Conservation (phyloP, 2,797 vertebrate species). For the Aphelocoma californica region DNA sequence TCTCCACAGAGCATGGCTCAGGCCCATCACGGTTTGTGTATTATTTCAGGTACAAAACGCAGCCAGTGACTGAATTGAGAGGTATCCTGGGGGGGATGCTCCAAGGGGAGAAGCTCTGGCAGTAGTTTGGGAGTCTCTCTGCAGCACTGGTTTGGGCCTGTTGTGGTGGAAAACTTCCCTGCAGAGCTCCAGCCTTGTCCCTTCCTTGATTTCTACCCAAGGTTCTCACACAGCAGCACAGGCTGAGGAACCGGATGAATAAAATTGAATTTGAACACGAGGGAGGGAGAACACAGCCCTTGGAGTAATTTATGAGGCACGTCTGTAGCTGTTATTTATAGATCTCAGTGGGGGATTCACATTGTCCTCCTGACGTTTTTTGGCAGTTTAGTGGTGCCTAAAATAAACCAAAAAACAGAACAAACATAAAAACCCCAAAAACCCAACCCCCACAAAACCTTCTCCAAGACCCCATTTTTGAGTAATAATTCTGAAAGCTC, state of each 20-base stretch:
- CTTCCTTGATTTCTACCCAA: background rate
- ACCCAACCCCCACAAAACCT: background rate
- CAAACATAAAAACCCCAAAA: background rate
- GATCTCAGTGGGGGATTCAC: background rate
- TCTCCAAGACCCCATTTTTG: background rate
- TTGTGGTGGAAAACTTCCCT: background rate
- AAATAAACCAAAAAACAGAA: background rate
- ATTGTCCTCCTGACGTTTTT: background rate
- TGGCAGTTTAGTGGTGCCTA: background rate
- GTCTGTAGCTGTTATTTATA: background rate
- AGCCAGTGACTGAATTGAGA: background rate
- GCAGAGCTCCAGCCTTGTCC: background rate
- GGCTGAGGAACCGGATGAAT: background rate
- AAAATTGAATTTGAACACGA: background rate
- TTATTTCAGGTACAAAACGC: background rate
- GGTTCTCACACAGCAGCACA: background rate
- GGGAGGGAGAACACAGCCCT: background rate
- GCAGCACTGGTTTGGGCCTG: background rate
- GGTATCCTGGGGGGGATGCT: background rate
- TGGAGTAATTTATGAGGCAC: background rate
- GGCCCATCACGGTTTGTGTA: background rate
- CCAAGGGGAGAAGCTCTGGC: background rate
- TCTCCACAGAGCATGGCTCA: background rate
- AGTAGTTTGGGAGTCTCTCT: background rate
- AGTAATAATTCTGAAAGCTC: background rate